Percentiles rank a stretch among this genome's conserved stretches.
Conservation (phyloP, 2,113 vertebrate genomes). For the pig (Sus scrofa) region T2T-Sscrofa CM000814.6:93416001-93416500, state of each 20-base stretch:
- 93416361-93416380: background rate
- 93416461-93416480: background rate
- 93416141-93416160: background rate
- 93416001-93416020: background rate
- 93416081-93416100: background rate
- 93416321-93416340: background rate
- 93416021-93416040: background rate
- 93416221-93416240: background rate
- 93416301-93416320: background rate
- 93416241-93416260: background rate
- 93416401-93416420: slow-evolving; percentile 1
- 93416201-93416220: background rate
- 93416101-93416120: background rate
- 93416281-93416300: background rate
- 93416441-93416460: background rate
- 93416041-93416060: background rate
- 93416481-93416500: slow-evolving; percentile 42
- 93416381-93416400: slow-evolving; percentile 1
- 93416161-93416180: background rate
- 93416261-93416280: background rate
- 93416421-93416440: background rate
- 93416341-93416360: background rate
- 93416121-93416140: background rate
- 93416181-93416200: background rate
- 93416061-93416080: background rate